Base-by-base conservation (phyloP, 2,888 invertebrate genomes). In the Hanleya hanleyi region DNA sequence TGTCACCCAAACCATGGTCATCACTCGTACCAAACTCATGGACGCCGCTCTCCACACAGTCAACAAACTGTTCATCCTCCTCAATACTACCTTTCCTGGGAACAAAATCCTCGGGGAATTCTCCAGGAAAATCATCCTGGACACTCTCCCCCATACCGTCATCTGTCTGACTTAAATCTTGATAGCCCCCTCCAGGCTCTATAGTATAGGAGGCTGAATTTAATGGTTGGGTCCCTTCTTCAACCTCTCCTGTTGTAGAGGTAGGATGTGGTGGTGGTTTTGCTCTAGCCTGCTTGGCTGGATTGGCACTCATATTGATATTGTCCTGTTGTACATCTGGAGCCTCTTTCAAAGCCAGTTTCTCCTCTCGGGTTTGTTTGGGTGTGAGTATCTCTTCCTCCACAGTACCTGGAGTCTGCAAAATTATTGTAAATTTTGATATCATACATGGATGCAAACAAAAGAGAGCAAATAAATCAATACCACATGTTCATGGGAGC, bases 111-210 rank as follows among this genome's bases (percentile, higher is more conserved):
- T 22, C 32, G 12, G 57, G 57, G 57, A 57, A 57, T 4, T 57
- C 57, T 32, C 57, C 57, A 22, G 57, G 57, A 26, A 57, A 57
- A 26, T 57, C 57, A 57, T 57, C 57, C 26, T 57, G 57, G 15
- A 57, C 57, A 57, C 57, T 57, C 32, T 57, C 57, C 22, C 57
- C 57, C 57, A 57, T 57, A 29, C 57, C 57, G 32, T 57, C 57
- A 26, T 57, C 57, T 29, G 57, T 57, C 32, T 57, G 57, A 57
- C 57, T 57, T 32, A 18, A 57, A 26, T 57, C 57, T 29, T 57
- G 57, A 29, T 22, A 57, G 2, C 12, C 12, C 22, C 22, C 57
- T 29, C 29, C 57, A 15, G 22, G 29, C 57, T 29, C 57, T 4
- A 29, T 2, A 15, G 15, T 18, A 26, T 29, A 15, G 12, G 32